phyloP scores from a whole-genome alignment of 2,888 invertebrate species.

The Proisotoma minuta region DNA sequence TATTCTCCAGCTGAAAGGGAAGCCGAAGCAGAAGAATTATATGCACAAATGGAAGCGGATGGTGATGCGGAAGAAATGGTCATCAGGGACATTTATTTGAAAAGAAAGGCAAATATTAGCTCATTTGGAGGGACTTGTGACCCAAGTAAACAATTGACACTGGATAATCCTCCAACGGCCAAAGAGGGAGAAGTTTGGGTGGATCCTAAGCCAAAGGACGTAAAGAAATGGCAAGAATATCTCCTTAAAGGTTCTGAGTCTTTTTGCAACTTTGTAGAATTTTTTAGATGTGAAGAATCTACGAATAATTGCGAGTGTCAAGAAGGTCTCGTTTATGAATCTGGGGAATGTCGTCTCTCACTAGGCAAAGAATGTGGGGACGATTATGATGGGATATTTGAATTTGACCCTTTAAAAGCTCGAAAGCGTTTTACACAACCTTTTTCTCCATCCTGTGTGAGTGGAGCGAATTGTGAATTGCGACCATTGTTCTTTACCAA shows the following conservation, averaged over 20 bases:
- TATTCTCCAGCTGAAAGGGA: constrained; percentile 15
- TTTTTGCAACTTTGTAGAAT: constrained; percentile 15
- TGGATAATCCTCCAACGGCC: constrained; percentile 26
- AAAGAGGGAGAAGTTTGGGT: constrained; percentile 13
- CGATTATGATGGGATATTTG: constrained; percentile 15
- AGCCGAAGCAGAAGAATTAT: constrained; percentile 17
- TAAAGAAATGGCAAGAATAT: constrained; percentile 22
- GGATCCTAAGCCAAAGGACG: constrained; percentile 19
- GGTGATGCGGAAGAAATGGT: constrained; percentile 27
- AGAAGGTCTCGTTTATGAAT: constrained; percentile 3
- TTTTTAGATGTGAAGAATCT: constrained; percentile 15
- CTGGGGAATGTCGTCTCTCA: not conserved
- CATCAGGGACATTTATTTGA: constrained; percentile 15
- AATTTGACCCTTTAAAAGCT: constrained; percentile 20
- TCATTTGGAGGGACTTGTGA: constrained; percentile 12
- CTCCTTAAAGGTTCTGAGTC: constrained; percentile 21
- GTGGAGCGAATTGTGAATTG: constrained; percentile 7
- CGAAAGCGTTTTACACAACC: constrained; percentile 20
- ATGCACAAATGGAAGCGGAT: constrained; percentile 14
- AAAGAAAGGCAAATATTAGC: constrained; percentile 8
- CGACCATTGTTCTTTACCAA: constrained; percentile 20
- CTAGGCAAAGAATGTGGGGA: constrained; percentile 7
- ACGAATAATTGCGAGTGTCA: constrained; percentile 20
- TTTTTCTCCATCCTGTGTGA: constrained; percentile 15
- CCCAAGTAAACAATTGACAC: constrained; percentile 12